Evolutionary conservation across 2,113 vertebrate species (phyloP).

Genomic region (Phrynocephalus versicolor): DNA sequence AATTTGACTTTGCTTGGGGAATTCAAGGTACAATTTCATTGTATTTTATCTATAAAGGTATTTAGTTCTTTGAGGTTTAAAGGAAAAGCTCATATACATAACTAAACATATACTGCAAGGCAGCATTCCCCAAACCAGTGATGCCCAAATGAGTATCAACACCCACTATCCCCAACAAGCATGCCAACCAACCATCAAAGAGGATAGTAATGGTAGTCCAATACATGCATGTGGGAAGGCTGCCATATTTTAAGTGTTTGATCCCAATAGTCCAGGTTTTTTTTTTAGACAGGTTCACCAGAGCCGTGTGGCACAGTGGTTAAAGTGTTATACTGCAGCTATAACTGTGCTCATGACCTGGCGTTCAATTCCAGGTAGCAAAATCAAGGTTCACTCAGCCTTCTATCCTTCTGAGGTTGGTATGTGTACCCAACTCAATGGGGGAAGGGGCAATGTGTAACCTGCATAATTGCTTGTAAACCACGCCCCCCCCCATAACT

Average conservation of each 20-base stretch:
- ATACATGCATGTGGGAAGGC: neutral
- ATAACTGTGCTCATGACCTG: no score
- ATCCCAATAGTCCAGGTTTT: neutral
- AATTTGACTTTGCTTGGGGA: slow-evolving; percentile 19
- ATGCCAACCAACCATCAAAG: neutral
- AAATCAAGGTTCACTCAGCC: no score
- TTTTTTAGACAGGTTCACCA: neutral
- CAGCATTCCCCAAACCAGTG: neutral
- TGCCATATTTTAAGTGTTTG: neutral
- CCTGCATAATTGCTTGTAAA: no score
- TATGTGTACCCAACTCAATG: no score
- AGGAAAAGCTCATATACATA: neutral
- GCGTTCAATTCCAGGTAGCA: no score
- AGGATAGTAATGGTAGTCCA: neutral
- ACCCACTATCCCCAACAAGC: neutral
- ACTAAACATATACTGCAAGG: neutral
- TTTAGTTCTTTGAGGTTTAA: neutral
- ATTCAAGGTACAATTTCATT: neutral
- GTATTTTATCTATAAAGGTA: neutral
- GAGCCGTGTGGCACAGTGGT: no score
- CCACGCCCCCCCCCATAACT: no score
- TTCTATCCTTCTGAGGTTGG: no score
- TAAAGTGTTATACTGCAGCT: no score
- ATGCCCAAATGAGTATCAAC: neutral
- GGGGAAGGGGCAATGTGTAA: no score